Evolutionary conservation across 2,113 vertebrate genomes (phyloP).

Genomic region (Hiodon tergisus): DNA sequence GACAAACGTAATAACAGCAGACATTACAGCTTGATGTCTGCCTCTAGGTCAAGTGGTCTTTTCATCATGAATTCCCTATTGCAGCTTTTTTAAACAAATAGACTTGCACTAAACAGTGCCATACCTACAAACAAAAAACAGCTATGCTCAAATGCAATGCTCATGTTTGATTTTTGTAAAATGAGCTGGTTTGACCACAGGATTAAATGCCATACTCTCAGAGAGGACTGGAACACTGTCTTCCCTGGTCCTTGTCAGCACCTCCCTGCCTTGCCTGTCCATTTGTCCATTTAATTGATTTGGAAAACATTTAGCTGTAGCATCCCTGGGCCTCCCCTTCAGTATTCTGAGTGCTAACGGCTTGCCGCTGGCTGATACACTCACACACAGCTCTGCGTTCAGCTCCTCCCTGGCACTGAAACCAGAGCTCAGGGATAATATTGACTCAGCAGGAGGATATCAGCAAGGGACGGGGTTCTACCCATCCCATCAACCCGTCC

Average conservation of each 20-base stretch:
- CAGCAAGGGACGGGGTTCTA: conserved; percentile 2
- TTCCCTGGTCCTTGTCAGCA: not conserved
- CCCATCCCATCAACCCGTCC: not conserved
- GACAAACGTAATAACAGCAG: not conserved
- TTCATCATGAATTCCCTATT: too few species aligned
- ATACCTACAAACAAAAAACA: not conserved
- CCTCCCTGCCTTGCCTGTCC: conserved; percentile 2
- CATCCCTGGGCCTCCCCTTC: not conserved
- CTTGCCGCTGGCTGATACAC: not conserved
- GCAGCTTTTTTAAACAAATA: not conserved
- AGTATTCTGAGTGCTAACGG: not conserved
- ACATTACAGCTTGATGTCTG: too few species aligned
- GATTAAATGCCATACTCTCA: not conserved
- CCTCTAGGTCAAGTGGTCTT: too few species aligned
- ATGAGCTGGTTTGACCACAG: too few species aligned
- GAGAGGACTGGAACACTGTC: too few species aligned
- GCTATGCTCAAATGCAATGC: too few species aligned
- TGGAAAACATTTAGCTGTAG: conserved; percentile 16
- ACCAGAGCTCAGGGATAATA: conserved; percentile 24
- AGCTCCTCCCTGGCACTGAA: conserved; percentile 14
- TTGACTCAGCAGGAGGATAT: conserved; percentile 26
- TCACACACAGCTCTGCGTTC: not conserved
- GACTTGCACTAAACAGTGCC: not conserved
- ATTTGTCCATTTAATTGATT: conserved; percentile 22
- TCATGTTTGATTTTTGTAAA: too few species aligned